Percentiles rank a stretch among this genome's conserved stretches.
phyloP scores from a whole-genome alignment of 2,797 vertebrate species.

The Austrolebias charrua region DNA sequence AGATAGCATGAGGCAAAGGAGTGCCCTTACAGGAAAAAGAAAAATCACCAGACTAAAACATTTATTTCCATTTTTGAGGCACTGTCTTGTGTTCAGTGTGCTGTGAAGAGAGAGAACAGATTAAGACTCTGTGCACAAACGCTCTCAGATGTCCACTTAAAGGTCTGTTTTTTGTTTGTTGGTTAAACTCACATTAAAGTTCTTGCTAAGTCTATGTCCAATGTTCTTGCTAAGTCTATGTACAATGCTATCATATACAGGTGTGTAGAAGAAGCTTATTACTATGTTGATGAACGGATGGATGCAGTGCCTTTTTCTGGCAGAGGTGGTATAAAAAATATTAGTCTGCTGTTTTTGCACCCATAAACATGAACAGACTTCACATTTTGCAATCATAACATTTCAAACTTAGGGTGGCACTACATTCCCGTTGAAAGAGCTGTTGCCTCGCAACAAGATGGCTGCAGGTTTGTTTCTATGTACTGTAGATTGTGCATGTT shows the following conservation, averaged over 20 bases:
- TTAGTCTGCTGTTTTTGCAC: constrained; percentile 51
- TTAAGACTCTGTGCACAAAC: constrained; percentile 13
- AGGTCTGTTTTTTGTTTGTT: constrained; percentile 59
- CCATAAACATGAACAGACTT: constrained; percentile 32
- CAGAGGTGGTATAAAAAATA: constrained; percentile 66
- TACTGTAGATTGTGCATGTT: too few relatives aligned
- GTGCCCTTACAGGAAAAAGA: constrained; percentile 50
- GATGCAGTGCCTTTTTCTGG: constrained; percentile 64
- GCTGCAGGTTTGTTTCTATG: too few relatives aligned
- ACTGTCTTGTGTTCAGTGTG: background rate
- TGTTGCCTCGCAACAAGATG: too few relatives aligned
- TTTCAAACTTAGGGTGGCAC: background rate
- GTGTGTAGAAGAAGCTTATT: constrained; percentile 60
- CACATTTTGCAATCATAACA: constrained; percentile 51
- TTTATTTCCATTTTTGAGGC: constrained; percentile 13
- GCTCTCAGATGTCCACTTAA: constrained; percentile 39
- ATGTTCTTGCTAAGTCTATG: constrained; percentile 57
- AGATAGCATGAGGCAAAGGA: constrained; percentile 23
- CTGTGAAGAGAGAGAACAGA: constrained; percentile 1
- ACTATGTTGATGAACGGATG: constrained; percentile 71
- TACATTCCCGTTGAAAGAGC: too few relatives aligned
- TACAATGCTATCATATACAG: constrained; percentile 60
- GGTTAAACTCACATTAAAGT: constrained; percentile 64
- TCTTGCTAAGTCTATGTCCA: constrained; percentile 60
- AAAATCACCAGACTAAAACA: constrained; percentile 36